A percentile compares a stretch with the other conserved stretches of the same genome.
Evolutionary conservation across 1,140 invertebrate genomes (phyloP).

Genomic region (Tetraneura akinire): DNA sequence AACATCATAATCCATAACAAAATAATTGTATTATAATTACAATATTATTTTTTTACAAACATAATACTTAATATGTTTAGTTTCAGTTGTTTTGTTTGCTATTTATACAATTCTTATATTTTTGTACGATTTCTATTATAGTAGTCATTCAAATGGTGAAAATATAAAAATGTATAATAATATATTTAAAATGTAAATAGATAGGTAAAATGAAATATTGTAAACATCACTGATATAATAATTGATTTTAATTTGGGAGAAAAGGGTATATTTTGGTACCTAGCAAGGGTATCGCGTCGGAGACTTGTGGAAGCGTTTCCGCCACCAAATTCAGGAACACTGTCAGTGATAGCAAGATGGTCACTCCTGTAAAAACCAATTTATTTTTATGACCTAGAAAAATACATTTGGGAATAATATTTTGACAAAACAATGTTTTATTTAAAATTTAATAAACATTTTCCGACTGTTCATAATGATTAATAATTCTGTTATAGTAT

Average conservation of each 20-base stretch:
- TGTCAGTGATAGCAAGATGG: constrained; percentile 99
- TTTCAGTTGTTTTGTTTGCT: too few relatives aligned
- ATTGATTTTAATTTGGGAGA: constrained; percentile 29
- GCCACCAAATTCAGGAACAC: constrained; percentile 97
- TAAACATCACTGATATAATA: constrained; percentile 45
- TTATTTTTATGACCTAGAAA: constrained; percentile 46
- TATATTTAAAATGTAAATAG: constrained; percentile 54
- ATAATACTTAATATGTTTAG: too few relatives aligned
- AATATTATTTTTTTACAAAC: too few relatives aligned
- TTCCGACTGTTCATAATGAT: neutral
- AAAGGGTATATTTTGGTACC: constrained; percentile 63
- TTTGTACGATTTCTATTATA: constrained; percentile 48
- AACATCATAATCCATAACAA: too few relatives aligned
- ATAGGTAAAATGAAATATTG: constrained; percentile 46
- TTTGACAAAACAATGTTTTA: constrained; percentile 30
- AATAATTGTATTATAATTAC: too few relatives aligned
- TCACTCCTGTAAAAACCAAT: constrained; percentile 84
- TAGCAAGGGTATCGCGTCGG: constrained; percentile 92
- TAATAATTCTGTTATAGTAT: constrained; percentile 8
- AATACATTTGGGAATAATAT: constrained; percentile 43
- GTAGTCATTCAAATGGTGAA: constrained; percentile 47
- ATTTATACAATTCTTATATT: too few relatives aligned
- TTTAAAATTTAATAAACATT: constrained; percentile 29
- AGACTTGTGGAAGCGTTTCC: constrained; percentile 92
- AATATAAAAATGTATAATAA: constrained; percentile 52